Evolutionary conservation across 2,113 vertebrate species (phyloP).

Genomic region (Phylloscopus whistleri): DNA sequence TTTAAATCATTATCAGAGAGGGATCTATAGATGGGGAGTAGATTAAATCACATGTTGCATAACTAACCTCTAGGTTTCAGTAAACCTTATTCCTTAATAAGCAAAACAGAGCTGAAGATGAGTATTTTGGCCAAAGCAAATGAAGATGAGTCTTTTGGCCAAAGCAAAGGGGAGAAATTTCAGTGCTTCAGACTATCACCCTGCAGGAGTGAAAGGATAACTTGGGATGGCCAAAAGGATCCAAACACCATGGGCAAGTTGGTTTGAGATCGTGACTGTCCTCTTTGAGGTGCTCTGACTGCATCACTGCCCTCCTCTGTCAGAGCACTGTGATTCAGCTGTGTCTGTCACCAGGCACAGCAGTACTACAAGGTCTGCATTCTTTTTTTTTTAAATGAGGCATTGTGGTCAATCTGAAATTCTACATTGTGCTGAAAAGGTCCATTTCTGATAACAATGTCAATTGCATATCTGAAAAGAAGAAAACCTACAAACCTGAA

Average conservation of each 20-base stretch:
- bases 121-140: not conserved
- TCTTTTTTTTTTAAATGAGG: not conserved
- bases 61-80: not conserved
- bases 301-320: not conserved
- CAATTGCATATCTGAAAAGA: not conserved
- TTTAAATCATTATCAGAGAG: not conserved
- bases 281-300: not conserved
- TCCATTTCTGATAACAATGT: not conserved
- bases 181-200: not conserved
- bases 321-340: not conserved
- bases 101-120: not conserved
- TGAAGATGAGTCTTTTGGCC: not conserved
- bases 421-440: not conserved
- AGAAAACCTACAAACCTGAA: not conserved
- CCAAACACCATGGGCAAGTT: accelerated
- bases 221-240: not conserved
- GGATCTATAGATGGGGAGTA: not conserved
- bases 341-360: not conserved
- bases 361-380: not conserved
- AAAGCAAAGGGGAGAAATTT: not conserved
- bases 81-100: not conserved
- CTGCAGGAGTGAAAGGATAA: not conserved
- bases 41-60: not conserved
- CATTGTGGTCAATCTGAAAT: not conserved
- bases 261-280: not conserved